Base-by-base conservation (phyloP, 2,797 vertebrate genomes). In the Lithobates pipiens region DNA sequence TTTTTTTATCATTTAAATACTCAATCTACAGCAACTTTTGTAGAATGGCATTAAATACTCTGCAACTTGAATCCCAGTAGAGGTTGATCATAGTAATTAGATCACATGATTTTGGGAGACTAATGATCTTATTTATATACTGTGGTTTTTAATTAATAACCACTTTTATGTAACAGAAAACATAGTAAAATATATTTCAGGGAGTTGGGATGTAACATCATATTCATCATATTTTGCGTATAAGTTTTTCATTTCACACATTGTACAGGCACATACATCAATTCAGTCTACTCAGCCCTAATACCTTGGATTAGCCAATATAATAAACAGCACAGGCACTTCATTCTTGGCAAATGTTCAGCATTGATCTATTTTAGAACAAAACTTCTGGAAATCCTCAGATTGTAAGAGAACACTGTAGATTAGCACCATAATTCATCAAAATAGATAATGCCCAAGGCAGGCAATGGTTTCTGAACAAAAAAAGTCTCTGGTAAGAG, bases 391-490 rank as follows among this genome's bases (percentile, higher is more conserved):
- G 72, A 79, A 79, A 80, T 74, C 36, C 42, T 44, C 21, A 68
- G 70, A 80, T 69, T 80, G 69, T 80, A 68, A 75, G 34, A 79
- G 54, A 42, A 34, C 65, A 79, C 74, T 79, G 74, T 85, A 63
- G 69, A 79, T 74, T 69, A 77, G 74, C 70, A 67, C 18, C 39
- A 71, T 85, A 80, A 73, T 80, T 85, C 39, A 75, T 85, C 77
- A 80, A 67, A 75, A 85, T 80, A 68, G 71, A 74, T 80, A 69
- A 79, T 85, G 76, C 83, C 76, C 76, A 44, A 74, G 83, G 83
- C 83, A 74, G 73, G 83, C 16, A 73, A 72, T 36, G 32, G 69
- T 63, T 78, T 72, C 76, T 4, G 46, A 85, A 85, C 54, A 73
- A 61, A 67, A 39, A 73, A 85, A 65, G 10, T 79, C 76, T 25